Base-by-base conservation (phyloP, 64 coral and sea anemone species). In the Actinia tenebrosa region DNA sequence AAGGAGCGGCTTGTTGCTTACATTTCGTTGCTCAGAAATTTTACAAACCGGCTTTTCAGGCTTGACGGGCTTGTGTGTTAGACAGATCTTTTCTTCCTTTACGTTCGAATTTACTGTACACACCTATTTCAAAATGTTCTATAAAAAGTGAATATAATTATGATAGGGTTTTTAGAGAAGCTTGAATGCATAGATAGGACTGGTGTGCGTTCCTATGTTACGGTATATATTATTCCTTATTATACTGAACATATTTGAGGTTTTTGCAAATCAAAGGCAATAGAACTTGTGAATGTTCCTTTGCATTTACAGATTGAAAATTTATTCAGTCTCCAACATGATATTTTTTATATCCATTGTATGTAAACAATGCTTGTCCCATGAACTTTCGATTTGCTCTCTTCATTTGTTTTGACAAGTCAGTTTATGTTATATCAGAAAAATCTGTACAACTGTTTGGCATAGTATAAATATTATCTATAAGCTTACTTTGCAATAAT, bases 1-100 rank as follows among this genome's bases (percentile, higher is more conserved):
- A 53, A 81, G 79, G 79, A 81, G 79, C 79, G 79, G 79, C 79
- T 53, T 53, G 13, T 37, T 75, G 69, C 69, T n/a, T 75, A 42
- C 7, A 75, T 75, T 75, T 81, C 22, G 53, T 81, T 81, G 79
- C 53, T 81, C 17, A 50, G 46, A 81, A 53, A 81, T 53, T 79
- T 45, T 50, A 19, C 16, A 81, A 81, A 81, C 79, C 44, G 43
- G 79, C 79, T 81, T 81, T 6, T 53, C 79, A 81, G 50, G 79
- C 79, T 81, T 81, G 42, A 45, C 46, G 6, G 19, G 79, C 46
- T 81, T 22, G 13, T 79, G 77, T 47, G 45, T 43, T 1, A 45
- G 45, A 16, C 79, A 25, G 26, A 44, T 81, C 44, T 75, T 75
- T 75, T 42, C 20, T 58, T 16, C 13, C 13, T 75, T 75, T 42